phyloP scores from a whole-genome alignment of 1,140 invertebrate genomes.

The Homarus americanus region DNA sequence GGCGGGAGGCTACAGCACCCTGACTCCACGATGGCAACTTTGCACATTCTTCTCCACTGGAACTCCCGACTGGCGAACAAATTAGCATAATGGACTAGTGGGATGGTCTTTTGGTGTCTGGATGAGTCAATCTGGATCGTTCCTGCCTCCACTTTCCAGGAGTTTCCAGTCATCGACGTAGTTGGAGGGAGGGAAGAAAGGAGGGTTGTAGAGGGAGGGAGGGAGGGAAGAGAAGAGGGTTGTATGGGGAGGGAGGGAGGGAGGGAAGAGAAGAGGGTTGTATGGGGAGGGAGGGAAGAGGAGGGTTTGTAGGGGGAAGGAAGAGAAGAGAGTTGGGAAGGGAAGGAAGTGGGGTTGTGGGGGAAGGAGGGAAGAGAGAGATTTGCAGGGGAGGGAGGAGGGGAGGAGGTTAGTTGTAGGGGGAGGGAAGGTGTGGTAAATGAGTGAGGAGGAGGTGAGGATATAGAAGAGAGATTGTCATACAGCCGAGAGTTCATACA shows the following conservation, averaged over 20 bases:
- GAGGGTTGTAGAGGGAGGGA: not conserved
- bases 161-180: too few relatives aligned
- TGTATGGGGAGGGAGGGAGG: not conserved
- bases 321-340: not conserved
- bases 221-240: not conserved
- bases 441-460: too few relatives aligned
- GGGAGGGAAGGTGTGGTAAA: too few relatives aligned
- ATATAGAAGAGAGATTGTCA: too few relatives aligned
- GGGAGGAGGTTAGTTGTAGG: too few relatives aligned
- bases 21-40: not conserved
- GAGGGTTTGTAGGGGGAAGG: not conserved
- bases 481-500: too few relatives aligned
- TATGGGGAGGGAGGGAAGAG: not conserved
- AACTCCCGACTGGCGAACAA: not conserved
- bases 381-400: too few relatives aligned
- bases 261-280: not conserved
- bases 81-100: not conserved
- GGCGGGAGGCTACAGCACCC: too few relatives aligned
- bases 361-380: too few relatives aligned
- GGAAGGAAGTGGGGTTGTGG: too few relatives aligned
- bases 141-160: not conserved
- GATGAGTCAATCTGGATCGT: not conserved
- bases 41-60: not conserved
- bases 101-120: not conserved
- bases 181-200: not conserved